phyloP scores from a whole-genome alignment of 2,113 vertebrate genomes.

The Colistium nudipinnis region DNA sequence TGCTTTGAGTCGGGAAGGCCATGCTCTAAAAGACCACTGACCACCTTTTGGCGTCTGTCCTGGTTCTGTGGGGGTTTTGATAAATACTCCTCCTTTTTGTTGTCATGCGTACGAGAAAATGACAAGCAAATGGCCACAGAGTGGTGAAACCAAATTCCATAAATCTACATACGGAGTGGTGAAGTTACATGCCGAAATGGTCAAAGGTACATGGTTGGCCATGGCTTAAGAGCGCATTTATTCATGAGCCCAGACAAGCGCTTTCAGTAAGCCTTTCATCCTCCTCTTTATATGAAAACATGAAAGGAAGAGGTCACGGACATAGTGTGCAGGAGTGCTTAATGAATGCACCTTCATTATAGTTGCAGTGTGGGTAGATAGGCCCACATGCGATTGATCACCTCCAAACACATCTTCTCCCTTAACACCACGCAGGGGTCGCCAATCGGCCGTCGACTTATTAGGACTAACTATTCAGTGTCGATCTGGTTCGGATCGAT shows the following conservation, averaged over 20 bases:
- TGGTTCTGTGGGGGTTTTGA: background rate
- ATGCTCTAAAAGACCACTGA: conserved; percentile 17
- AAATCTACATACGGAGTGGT: background rate
- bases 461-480: background rate
- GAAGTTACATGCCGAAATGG: too few species aligned
- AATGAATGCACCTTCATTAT: conserved; percentile 26
- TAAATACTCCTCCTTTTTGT: background rate
- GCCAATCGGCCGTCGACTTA: background rate
- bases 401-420: background rate
- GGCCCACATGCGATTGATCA: conserved; percentile 5
- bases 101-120: background rate
- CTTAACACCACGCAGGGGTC: background rate
- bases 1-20: conserved; percentile 13
- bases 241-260: background rate
- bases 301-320: conserved; percentile 17
- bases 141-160: background rate
- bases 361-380: conserved; percentile 1
- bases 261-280: too few species aligned
- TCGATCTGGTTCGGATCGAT: background rate
- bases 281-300: background rate
- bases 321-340: conserved; percentile 7
- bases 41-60: background rate
- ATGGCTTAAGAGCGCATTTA: background rate
- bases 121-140: too few species aligned
- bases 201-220: background rate